A percentile compares a stretch with the other conserved stretches of the same genome.
Conservation (phyloP, 2,113 vertebrate species). For the Hiodon tergisus region DNA sequence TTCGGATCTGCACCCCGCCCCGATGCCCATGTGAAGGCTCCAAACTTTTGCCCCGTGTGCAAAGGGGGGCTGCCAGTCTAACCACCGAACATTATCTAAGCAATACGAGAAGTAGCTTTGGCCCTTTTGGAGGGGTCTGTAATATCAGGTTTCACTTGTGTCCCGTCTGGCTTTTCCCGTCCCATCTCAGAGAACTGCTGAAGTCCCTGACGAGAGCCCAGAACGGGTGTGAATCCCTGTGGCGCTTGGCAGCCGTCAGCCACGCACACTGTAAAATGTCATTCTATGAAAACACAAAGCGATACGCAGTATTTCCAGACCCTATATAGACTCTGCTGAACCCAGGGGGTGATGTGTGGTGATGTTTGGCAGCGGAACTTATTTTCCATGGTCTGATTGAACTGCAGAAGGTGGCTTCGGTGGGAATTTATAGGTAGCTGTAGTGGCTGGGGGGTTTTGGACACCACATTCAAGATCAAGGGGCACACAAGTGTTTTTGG, state of each 20-base stretch:
- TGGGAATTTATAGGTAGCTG: not conserved
- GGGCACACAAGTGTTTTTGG: not conserved
- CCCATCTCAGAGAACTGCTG: not conserved
- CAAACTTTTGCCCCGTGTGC: no score
- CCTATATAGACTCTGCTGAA: conserved; percentile 12
- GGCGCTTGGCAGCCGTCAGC: not conserved
- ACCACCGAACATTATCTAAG: no score
- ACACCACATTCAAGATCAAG: not conserved
- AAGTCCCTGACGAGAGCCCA: not conserved
- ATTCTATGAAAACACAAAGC: not conserved
- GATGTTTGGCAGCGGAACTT: not conserved
- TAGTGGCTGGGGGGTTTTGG: not conserved
- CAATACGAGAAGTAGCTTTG: no score
- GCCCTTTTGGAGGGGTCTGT: no score
- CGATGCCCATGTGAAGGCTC: no score
- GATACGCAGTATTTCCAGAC: conserved; percentile 11
- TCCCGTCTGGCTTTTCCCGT: no score
- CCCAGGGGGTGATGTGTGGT: not conserved
- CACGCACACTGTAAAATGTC: not conserved
- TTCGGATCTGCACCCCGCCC: no score
- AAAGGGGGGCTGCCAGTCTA: no score
- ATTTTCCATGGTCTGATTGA: conserved; percentile 1
- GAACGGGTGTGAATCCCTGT: not conserved
- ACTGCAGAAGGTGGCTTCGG: not conserved
- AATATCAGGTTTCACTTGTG: no score